phyloP scores from a whole-genome alignment of 2,113 vertebrate species.

The Myiozetetes cayanensis region DNA sequence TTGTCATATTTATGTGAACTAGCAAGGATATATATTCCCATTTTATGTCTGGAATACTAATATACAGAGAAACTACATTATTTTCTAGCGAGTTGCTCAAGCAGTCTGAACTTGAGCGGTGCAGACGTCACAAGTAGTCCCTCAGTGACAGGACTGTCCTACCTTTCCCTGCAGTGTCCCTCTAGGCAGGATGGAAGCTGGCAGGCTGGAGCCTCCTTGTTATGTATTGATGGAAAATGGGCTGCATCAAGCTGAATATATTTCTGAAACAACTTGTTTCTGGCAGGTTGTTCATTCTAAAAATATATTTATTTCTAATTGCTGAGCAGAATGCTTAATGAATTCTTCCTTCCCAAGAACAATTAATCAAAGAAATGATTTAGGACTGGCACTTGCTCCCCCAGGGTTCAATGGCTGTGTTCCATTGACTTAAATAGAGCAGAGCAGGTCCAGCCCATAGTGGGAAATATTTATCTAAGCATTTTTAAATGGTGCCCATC shows the following conservation, averaged over 20 bases:
- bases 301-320: conserved; percentile 68
- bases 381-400: conserved; percentile 34
- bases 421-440: conserved; percentile 51
- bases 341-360: conserved; percentile 58
- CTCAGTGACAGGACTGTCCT: not conserved
- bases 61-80: not conserved
- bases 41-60: not conserved
- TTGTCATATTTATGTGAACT: not conserved
- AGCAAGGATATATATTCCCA: not conserved
- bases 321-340: conserved; percentile 55
- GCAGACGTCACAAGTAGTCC: not conserved
- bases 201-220: conserved; percentile 6
- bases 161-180: not conserved
- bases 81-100: not conserved
- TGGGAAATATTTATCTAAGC: not conserved
- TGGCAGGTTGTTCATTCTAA: conserved; percentile 60
- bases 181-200: not conserved
- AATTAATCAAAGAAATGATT: conserved; percentile 63
- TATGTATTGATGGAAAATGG: conserved; percentile 1
- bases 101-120: not conserved
- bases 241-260: conserved; percentile 31
- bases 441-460: not conserved
- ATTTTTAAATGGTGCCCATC: conserved; percentile 13
- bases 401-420: conserved; percentile 24
- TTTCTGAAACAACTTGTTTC: conserved; percentile 63